Evolutionary conservation across 2,888 invertebrate genomes (phyloP).

Genomic region (Alloscopus bannaensis): DNA sequence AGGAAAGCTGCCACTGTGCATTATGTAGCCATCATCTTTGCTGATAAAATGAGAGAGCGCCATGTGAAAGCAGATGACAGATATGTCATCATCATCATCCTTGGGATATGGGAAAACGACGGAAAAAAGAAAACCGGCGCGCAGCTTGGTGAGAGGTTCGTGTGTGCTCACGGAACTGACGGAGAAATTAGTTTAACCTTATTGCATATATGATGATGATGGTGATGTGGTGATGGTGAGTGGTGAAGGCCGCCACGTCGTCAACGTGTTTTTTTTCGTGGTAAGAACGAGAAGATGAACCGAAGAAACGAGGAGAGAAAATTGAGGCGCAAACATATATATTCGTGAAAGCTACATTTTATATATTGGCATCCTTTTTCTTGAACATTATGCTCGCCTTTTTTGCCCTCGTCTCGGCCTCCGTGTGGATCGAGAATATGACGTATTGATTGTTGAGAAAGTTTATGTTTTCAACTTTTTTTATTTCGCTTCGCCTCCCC

Average conservation of each 20-base stretch:
- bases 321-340: conserved; percentile 7
- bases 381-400: neutral
- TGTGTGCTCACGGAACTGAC: conserved; percentile 33
- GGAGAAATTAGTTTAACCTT: conserved; percentile 64
- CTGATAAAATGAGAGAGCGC: conserved; percentile 42
- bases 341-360: neutral
- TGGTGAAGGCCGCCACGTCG: conserved; percentile 8
- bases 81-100: conserved; percentile 61
- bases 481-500: neutral
- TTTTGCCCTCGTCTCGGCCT: too few relatives aligned
- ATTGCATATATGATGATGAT: conserved; percentile 36
- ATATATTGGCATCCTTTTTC: neutral
- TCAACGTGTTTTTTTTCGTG: conserved; percentile 35
- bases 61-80: conserved; percentile 54
- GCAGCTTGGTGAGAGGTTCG: neutral
- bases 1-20: conserved; percentile 22
- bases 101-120: too few relatives aligned
- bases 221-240: too few relatives aligned
- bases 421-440: too few relatives aligned
- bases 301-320: conserved; percentile 10
- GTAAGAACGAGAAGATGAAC: conserved; percentile 16
- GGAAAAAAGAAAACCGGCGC: conserved; percentile 20
- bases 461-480: neutral
- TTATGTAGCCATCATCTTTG: conserved; percentile 34
- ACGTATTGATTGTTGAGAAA: neutral